Base-by-base conservation (phyloP, 2,888 invertebrate species). In the Pterostichus niger region DNA sequence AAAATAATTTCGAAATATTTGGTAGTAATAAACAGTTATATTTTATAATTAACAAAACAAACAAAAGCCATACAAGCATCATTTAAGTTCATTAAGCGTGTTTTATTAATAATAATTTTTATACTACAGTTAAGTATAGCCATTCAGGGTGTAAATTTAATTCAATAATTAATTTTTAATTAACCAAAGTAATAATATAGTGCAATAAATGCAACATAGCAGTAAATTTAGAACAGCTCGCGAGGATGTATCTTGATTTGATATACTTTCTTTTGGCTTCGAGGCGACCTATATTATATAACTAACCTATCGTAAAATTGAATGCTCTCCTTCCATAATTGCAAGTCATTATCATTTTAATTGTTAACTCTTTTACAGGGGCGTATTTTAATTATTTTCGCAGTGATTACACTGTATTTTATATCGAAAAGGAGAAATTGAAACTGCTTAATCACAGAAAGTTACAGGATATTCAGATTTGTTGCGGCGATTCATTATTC, bases 231-330 rank as follows among this genome's bases (percentile, higher is more conserved):
- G 10, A 6, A 1, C 33, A 64, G 13, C 24, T 24, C 24, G 24
- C 44, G 6, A 52, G 44, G 31, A 75, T 52, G 46, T 15, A 33
- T 4, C 24, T 13, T 73, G 46, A 10, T 24, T 24, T 24, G 24
- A 52, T 35, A n/a, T 35, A 81, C 81, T 81, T 81, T 81, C 80
- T 80, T 79, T 64, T 44, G 17, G 11, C 52, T 6, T 40, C 40
- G 33, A 81, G 73, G 33, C 52, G 80, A 81, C 81, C 81, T 81
- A 81, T 81, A 81, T 81, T 81, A 81, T 54, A 73, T 81, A 81
- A 81, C 81, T 81, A 81, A 56, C 56, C 81, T 81, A 81, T 64
- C 81, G 81, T 71, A 73, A 81, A 81, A 81, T 59, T 56, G 44
- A 33, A 33, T 33, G 80, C 13, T 13, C 80, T 80, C 49, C 24